Base-by-base conservation (phyloP, 2,113 vertebrate species). In the Spheniscus mendiculus region DNA sequence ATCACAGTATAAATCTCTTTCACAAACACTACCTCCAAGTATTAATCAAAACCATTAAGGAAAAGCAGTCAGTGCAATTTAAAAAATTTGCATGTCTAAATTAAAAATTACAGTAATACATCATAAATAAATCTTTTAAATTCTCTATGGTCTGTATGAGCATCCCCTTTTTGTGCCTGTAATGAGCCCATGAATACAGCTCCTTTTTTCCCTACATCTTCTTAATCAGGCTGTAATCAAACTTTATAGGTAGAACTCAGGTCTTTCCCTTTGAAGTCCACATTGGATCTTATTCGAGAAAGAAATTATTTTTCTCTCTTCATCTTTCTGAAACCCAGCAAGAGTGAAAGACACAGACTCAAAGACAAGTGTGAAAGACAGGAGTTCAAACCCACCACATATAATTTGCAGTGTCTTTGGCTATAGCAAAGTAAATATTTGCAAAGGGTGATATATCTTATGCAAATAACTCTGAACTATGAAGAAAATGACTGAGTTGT, bases 31-130 rank as follows among this genome's bases (percentile, higher is more conserved):
- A 99, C 99, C 99, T 98, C 98, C 97, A 97, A 98, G 95, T 99
- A 99, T 99, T 99, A 99, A 99, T 99, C 99, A 99, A 99, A 99
- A 99, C 98, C 99, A 99, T 99, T 99, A 99, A 99, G 99, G 99
- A 99, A 99, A 99, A 98, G 98, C 98, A 99, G 99, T 99, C 99
- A 98, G 98, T 98, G 98, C 97, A 98, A 99, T 99, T 99, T 99
- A 99, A 98, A 99, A 99, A 99, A 99, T 99, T 98, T 99, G 98
- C 98, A 99, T 98, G 99, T 99, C 99, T 99, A 98, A 98, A 99
- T 99, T 99, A 99, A 99, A 99, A 99, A 99, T 99, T 98, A 99
- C 98, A 96, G 98, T 98, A 98, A 99, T 99, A 99, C 98, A 99
- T 99, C 99, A 99, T 99, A 99, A 98, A 98, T 98, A 98, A 97